Percentiles rank a stretch among this genome's conserved stretches.
Conservation (phyloP, 2,797 vertebrate species). For the Falco cherrug region DNA sequence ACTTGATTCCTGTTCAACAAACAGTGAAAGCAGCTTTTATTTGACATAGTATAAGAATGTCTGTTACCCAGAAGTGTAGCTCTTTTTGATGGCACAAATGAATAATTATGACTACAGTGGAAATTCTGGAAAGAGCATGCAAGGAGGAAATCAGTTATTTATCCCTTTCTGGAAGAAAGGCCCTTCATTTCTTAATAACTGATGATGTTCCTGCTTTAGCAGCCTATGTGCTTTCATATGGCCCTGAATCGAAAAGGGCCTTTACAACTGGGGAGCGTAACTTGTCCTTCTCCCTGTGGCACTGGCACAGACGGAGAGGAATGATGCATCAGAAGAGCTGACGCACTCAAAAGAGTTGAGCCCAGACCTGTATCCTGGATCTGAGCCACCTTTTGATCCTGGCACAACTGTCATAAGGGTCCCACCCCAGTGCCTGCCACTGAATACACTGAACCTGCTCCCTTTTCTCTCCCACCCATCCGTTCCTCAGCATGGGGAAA, state of each 20-base stretch:
- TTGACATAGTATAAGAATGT: not conserved
- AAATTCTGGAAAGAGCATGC: slow-evolving; percentile 20
- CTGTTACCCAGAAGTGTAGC: not conserved
- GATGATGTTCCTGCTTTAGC: not conserved
- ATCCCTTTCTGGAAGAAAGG: not conserved
- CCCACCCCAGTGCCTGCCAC: not conserved
- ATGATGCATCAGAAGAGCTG: not conserved
- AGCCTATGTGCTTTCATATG: not conserved
- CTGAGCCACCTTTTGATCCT: not conserved
- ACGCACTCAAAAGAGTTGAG: not conserved
- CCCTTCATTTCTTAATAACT: not conserved
- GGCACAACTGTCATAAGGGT: not conserved
- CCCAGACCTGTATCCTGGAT: not conserved
- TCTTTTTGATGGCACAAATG: not conserved
- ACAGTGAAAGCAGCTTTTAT: not conserved
- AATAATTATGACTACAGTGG: not conserved
- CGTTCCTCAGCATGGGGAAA: not conserved
- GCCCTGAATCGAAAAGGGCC: not conserved
- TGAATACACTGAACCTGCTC: not conserved
- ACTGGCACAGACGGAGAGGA: not conserved
- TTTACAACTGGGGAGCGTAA: not conserved
- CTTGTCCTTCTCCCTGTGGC: not conserved
- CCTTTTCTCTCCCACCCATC: not conserved
- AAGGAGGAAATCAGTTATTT: slow-evolving; percentile 6
- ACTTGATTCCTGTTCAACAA: not conserved